Base-by-base conservation (phyloP, 2,888 invertebrate species). In the Acronicta alni region DNA sequence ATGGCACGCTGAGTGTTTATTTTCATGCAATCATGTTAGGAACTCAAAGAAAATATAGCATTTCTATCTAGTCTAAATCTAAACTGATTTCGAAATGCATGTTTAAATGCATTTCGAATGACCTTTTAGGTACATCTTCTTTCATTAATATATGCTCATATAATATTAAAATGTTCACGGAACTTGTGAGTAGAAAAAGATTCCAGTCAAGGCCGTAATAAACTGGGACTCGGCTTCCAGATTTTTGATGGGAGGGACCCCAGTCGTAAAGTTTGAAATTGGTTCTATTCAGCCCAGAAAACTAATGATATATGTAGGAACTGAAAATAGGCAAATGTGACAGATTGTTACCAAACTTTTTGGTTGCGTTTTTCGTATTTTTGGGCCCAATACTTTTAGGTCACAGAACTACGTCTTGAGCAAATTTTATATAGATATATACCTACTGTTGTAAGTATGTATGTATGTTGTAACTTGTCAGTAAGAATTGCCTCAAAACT, bases 261-360 rank as follows among this genome's bases (percentile, higher is more conserved):
- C 32, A 51, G 44, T 58, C 70, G 45, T 61, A 69, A 74, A 70
- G 30, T 64, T 32, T 46, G 30, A 46, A 65, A 68, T 61, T 54
- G 46, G 30, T 42, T 10, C 54, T 52, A 45, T 62, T 62, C 54
- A 47, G 15, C 6, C 18, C 14, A n/a, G 41, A 37, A 54, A 56
- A 46, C 37, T 41, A 37, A 46, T 52, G 23, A 43, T 53, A 37
- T 37, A 37, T 12, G 35, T 55, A 20, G 14, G 10, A 14, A 15
- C 20, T n/a, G n/a, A 17, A 45, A 14, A 8, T 5, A 20, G 4
- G 4, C n/a, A 15, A 26, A 26, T 18, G 16, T 30, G 12, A 1
- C 1, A 12, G 16, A 32, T 18, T 46, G 9, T 17, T 7, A 17
- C 2, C 32, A 18, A 35, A 46, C 18, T 32, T 18, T 32, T 35